Evolutionary conservation across 2,888 invertebrate genomes (phyloP).

Genomic region (Eupeodes latifasciatus): DNA sequence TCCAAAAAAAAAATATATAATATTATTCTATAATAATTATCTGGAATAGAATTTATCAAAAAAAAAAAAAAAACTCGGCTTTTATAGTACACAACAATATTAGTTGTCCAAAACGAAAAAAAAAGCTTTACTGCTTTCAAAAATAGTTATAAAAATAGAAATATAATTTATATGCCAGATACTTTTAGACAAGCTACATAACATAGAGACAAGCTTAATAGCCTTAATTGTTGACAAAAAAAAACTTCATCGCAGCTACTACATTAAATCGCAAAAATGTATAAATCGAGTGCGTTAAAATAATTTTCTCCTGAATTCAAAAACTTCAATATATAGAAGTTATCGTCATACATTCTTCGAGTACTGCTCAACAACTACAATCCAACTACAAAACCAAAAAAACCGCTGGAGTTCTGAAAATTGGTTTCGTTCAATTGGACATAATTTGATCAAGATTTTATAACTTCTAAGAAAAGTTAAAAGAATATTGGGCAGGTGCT

Average conservation of each 20-base stretch:
- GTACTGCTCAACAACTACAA: slow-evolving; percentile 31
- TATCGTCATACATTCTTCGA: background rate
- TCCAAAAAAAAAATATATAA: background rate
- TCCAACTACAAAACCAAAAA: background rate
- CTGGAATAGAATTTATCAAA: background rate
- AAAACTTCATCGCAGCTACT: slow-evolving; percentile 16
- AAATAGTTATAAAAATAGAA: background rate
- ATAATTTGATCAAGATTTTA: background rate
- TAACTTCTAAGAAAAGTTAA: background rate
- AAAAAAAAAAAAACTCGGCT: slow-evolving; percentile 8
- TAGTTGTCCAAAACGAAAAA: background rate
- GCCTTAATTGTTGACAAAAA: slow-evolving; percentile 11
- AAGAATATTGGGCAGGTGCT: background rate
- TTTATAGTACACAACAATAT: slow-evolving; percentile 14
- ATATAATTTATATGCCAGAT: background rate
- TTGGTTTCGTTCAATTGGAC: background rate
- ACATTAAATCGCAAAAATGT: slow-evolving; percentile 31
- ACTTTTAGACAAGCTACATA: background rate
- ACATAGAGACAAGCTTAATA: slow-evolving; percentile 11
- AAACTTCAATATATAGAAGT: slow-evolving; percentile 9
- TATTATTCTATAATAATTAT: background rate
- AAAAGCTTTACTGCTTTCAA: slow-evolving; percentile 6
- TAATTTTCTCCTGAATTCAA: background rate
- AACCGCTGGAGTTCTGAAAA: background rate
- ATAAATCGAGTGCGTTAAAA: background rate